Evolutionary conservation across 2,797 vertebrate genomes (phyloP), one percentile per base, ranked within the genome.

Genomic region (Allobates femoralis): DNA sequence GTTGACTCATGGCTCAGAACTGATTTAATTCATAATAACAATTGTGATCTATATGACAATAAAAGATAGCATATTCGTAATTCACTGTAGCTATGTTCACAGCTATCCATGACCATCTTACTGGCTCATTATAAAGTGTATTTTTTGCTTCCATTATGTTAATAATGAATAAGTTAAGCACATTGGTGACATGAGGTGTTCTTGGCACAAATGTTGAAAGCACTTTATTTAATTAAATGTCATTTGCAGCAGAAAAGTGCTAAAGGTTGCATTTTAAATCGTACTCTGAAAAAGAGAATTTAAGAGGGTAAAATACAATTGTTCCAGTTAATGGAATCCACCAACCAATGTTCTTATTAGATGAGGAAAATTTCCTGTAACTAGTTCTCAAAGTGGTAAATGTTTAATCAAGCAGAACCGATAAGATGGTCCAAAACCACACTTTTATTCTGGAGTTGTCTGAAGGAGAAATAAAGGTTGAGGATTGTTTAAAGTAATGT

Each of bases 141-240:
- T 12, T 21, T 91, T 87, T 91, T 84, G 88, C 0, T 50, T 92
- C 93, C 93, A 95, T 89, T 90, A 89, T 71, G 91, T 87, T 90
- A 92, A 93, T 92, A 91, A 86, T 81, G 55, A 51, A 64, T 91
- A 92, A 91, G 85, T 90, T 91, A 53, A 82, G 66, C 90, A 69
- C 90, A 89, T 91, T 88, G 91, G 77, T 81, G 89, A 71, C 80
- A 90, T 91, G 87, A 94, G 92, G 89, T 90, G 86, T 81, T 92
- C 84, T 83, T 93, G 92, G 92, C 93, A 90, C 46, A 81, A 81
- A 83, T 81, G 69, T 81, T 69, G 82, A 82, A 89, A 83, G 89
- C 91, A 94, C 93, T 95, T 95, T 93, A 92, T 94, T 94, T 94
- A 94, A 95, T 94, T 93, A 94, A 90, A 91, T 46, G 86, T 78